phyloP scores from a whole-genome alignment of 2,797 vertebrate genomes.

The Calcarius lapponicus region DNA sequence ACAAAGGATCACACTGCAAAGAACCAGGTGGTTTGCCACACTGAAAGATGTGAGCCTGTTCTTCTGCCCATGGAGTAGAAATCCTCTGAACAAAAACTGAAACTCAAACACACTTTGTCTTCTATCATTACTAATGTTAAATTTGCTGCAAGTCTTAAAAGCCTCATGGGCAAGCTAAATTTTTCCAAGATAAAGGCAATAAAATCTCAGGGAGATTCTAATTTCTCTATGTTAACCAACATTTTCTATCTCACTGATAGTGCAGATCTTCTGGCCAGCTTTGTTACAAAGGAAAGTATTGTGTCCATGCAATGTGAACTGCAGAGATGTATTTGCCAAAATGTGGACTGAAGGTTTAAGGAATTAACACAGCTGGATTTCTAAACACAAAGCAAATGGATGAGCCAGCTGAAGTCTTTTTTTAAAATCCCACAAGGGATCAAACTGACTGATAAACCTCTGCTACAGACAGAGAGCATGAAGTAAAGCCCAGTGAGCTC shows the following conservation, averaged over 20 bases:
- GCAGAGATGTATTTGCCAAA: neutral
- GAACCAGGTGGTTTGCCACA: neutral
- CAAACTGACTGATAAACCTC: neutral
- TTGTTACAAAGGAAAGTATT: neutral
- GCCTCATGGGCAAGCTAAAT: neutral
- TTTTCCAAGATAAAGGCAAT: neutral
- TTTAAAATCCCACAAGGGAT: neutral
- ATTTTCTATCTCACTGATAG: neutral
- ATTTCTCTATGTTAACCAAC: neutral
- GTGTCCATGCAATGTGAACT: neutral
- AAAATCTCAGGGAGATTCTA: neutral
- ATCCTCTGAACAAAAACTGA: neutral
- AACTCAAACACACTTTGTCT: neutral
- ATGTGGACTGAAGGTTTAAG: neutral
- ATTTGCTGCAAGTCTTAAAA: neutral
- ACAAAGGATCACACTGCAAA: neutral
- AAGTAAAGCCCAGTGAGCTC: neutral
- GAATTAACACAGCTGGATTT: neutral
- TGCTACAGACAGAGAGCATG: neutral
- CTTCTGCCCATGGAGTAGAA: neutral
- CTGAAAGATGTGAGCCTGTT: neutral
- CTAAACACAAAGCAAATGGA: neutral
- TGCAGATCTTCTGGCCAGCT: neutral
- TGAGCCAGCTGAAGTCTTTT: neutral
- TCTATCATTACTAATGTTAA: neutral